These are phyloP conservation scores for Chloroceryle amazona DNA, from an alignment of 2,797 vertebrate genomes.

Conservation along the genomic window DNA sequence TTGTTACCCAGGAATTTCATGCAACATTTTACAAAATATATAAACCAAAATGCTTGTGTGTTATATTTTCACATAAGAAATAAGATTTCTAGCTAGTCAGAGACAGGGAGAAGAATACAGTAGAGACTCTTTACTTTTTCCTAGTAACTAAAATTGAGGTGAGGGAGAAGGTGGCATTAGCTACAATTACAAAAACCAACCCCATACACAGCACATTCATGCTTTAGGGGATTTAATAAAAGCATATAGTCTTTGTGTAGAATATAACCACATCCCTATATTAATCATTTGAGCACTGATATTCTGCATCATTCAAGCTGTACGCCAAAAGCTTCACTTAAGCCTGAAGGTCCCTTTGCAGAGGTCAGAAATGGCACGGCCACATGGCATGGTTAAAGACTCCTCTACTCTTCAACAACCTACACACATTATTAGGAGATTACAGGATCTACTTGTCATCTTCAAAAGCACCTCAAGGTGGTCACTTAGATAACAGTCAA, in stretches of 20 bases:
- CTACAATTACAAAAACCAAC: background rate
- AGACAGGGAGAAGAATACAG: background rate
- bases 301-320: background rate
- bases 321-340: background rate
- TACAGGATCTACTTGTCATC: background rate
- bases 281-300: background rate
- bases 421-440: background rate
- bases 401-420: background rate
- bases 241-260: background rate
- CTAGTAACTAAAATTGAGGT: background rate
- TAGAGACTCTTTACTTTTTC: background rate
- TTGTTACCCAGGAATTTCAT: slow-evolving; percentile 53
- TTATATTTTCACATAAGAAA: slow-evolving; percentile 11
- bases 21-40: background rate
- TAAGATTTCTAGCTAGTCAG: background rate
- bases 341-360: background rate
- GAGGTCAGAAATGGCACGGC: background rate
- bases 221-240: background rate
- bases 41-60: background rate
- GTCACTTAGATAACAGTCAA: background rate
- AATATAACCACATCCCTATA: background rate
- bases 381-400: accelerated
- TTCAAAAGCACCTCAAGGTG: background rate
- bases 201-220: background rate
- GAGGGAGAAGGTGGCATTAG: background rate